Evolutionary conservation across 92 coral and sea anemone genomes (phyloP), one percentile per base, ranked within the genome.

Genomic region (Desmophyllum pertusum): DNA sequence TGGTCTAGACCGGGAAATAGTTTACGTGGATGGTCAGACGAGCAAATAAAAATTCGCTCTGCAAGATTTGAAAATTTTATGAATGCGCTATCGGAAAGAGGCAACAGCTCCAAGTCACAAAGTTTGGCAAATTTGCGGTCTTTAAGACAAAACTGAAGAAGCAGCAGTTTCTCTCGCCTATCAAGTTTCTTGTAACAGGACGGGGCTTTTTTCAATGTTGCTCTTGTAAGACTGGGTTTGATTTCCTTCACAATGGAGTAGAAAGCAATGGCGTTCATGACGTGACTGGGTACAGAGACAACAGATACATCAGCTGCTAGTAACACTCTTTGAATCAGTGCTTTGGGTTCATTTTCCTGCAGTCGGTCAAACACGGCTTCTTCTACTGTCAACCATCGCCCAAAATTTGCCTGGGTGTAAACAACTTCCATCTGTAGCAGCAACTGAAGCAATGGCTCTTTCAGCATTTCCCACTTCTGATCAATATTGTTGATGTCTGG

Each of bases 1-100:
- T 73, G 39, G 19, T 83, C 82, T 73, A 93, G 72, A 31, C 94
- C 92, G 62, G 97, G 97, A 1, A 95, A 85, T 59, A 95, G 83
- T 25, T 88, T 87, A 63, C 77, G 86, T 9, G 92, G 91, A 79
- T 93, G 96, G 43, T 83, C 87, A 38, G 40, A 65, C 29, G 92
- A 91, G 51, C 88, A 78, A 70, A 95, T 85, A 65, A 78, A 95
- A 10, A 95, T 70, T 15, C 35, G 65, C 15, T 35, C 76, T 38
- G 45, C 64, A 36, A 53, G 64, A 36, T 43, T 11, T 30, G 52
- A 27, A 84, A 95, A 95, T 29, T 52, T 41, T 42, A 86, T 64
- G 69, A 95, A 95, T 15, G 75, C 42, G 69, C 84, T 89, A 51
- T 85, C 70, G 61, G 95, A 88, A 59, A 95, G 81, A 5, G 97